Evolutionary conservation across 2,888 invertebrate species (phyloP), one percentile per base, ranked within the genome.

Genomic region (Brenthis daphne): DNA sequence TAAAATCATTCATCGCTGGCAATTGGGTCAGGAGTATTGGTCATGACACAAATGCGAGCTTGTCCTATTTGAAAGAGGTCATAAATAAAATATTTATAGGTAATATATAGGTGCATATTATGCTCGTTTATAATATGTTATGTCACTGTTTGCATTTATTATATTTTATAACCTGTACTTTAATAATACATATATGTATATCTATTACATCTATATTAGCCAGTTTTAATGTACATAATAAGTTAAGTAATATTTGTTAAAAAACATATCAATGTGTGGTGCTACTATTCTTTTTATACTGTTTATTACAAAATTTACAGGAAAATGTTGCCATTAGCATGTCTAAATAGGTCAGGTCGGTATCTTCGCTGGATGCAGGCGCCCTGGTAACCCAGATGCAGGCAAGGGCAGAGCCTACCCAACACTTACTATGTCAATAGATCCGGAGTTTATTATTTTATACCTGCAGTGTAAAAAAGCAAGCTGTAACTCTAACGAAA

Each of bases 281-380:
- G 4, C 29, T 4, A 29, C 29, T 29, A 29, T 29, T 29, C 20
- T 29, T 24, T 29, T 29, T 29, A 29, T 29, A 29, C 29, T 29
- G 3, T 4, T 29, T 29, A 29, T 29, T 29, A 29, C 29, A 29
- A 29, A 29, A 29, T 29, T 37, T 20, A 20, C 20, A 20, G 16
- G 20, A 43, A 58, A 50, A 50, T 61, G 54, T 57, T 16, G 37
- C 50, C 54, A 81, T 81, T 83, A 82, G 78, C 80, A 80, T 79
- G 75, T 73, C 77, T 78, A 90, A 85, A 81, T 89, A 84, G 90
- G 90, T 89, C 89, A 88, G 86, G 86, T 81, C 85, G 77, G 79
- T 77, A 78, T 83, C 80, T 82, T 77, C 78, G 74, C 76, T 78
- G 84, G 87, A 82, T 90, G 90, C 89, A 89, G 80, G 70, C 72